These are phyloP conservation scores for Halesus radiatus DNA, from an alignment of 1,140 invertebrate species.

Conservation along the genomic window DNA sequence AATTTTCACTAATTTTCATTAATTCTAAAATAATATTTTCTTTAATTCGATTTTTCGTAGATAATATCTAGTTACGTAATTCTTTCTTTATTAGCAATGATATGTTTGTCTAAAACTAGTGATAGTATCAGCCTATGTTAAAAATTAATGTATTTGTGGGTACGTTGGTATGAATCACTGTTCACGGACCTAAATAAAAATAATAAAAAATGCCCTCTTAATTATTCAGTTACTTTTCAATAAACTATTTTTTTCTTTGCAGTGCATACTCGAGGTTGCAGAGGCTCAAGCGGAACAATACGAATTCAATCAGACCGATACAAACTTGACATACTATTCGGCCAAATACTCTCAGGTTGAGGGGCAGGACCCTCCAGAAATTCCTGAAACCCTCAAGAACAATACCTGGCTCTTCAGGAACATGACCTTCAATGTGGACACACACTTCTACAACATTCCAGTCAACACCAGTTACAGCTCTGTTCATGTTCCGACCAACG, in stretches of 20 bases:
- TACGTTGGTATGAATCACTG: too few species aligned
- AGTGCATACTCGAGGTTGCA: constrained; percentile 80
- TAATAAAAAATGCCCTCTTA: too few species aligned
- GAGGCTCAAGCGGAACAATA: constrained; percentile 76
- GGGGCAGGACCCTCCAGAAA: constrained; percentile 57
- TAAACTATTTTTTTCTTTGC: constrained; percentile 50
- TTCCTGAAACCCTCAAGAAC: constrained; percentile 61
- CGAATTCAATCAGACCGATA: constrained; percentile 65
- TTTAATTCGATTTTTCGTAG: too few species aligned
- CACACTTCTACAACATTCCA: constrained; percentile 87
- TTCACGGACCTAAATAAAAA: too few species aligned
- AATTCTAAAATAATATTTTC: too few species aligned
- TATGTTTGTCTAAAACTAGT: too few species aligned
- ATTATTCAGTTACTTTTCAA: too few species aligned
- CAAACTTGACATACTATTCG: constrained; percentile 76
- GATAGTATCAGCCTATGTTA: too few species aligned
- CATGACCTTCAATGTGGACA: constrained; percentile 77
- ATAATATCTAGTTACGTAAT: too few species aligned
- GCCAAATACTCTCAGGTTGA: constrained; percentile 77
- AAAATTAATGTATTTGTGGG: too few species aligned
- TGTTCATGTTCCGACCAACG: constrained; percentile 94
- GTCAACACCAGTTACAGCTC: constrained; percentile 89
- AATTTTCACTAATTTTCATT: too few species aligned
- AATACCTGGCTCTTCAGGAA: constrained; percentile 66
- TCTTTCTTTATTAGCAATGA: too few species aligned